A percentile compares a stretch with the other conserved stretches of the same genome.
Conservation (phyloP, 2,888 invertebrate genomes). For the Caenorhabditis japonica region DNA sequence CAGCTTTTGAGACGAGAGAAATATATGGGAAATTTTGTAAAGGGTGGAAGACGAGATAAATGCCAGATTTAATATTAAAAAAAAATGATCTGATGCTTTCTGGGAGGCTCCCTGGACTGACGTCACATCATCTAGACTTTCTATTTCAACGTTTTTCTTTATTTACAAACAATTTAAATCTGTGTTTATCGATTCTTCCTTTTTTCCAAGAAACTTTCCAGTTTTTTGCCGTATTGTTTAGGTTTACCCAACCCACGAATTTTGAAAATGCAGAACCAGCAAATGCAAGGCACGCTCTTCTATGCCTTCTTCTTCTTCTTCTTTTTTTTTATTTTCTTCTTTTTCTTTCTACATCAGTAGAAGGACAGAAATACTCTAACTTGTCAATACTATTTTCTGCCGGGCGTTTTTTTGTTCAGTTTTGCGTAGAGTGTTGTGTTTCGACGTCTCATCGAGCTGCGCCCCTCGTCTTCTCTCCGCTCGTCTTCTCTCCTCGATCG, state of each 20-base stretch:
- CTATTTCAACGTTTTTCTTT: not conserved
- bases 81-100: constrained; percentile 1
- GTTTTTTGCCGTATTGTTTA: not conserved
- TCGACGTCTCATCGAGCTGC: constrained; percentile 16
- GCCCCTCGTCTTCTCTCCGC: constrained; percentile 19
- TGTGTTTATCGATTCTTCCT: not conserved
- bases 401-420: constrained; percentile 24
- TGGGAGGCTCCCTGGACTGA: constrained; percentile 16
- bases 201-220: not conserved
- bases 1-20: too few relatives aligned
- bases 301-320: constrained; percentile 1
- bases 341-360: constrained; percentile 11
- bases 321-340: too few relatives aligned
- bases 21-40: too few relatives aligned
- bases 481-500: too few relatives aligned
- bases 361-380: constrained; percentile 1
- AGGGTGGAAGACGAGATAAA: too few relatives aligned
- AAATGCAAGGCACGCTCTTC: constrained; percentile 1
- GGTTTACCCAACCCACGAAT: constrained; percentile 4
- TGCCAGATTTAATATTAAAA: too few relatives aligned
- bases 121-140: not conserved
- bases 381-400: not conserved
- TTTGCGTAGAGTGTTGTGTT: constrained; percentile 27
- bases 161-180: not conserved
- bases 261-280: constrained; percentile 22